These are phyloP conservation scores for Grus americana DNA, from an alignment of 2,113 vertebrate species.

Conservation along the genomic window DNA sequence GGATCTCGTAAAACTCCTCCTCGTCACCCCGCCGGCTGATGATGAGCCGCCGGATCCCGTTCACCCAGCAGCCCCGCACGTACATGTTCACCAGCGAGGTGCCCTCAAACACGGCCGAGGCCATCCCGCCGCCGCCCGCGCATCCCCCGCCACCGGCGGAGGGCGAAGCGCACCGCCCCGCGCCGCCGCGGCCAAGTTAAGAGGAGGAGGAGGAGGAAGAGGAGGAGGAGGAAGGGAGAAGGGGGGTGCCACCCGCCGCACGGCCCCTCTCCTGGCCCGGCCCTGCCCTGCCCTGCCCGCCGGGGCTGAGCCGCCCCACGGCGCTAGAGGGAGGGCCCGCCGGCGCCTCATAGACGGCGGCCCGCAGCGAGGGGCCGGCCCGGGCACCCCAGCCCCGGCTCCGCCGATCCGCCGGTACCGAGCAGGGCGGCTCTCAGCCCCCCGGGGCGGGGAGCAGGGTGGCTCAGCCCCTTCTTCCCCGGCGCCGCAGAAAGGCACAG, in stretches of 20 bases:
- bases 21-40: constrained; percentile 89
- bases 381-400: not conserved
- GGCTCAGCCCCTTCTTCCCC: not conserved
- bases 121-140: constrained; percentile 79
- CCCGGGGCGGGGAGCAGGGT: not conserved
- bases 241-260: not conserved
- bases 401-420: not conserved
- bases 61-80: constrained; percentile 96
- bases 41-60: constrained; percentile 91
- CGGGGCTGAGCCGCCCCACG: not conserved
- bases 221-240: not conserved
- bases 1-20: constrained; percentile 95
- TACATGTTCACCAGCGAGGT: constrained; percentile 98
- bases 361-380: not conserved
- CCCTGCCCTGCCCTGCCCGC: not conserved
- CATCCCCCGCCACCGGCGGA: constrained; percentile 62
- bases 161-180: constrained; percentile 44
- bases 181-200: not conserved
- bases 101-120: constrained; percentile 96
- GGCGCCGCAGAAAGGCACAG: not conserved
- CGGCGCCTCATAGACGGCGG: not conserved
- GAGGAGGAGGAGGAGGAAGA: not conserved
- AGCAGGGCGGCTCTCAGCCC: not conserved
- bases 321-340: not conserved
- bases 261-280: not conserved